Percentiles rank a stretch among this genome's conserved stretches.
These are phyloP conservation scores for Machimus atricapillus DNA, from an alignment of 2,888 invertebrate species.

Conservation along the genomic window DNA sequence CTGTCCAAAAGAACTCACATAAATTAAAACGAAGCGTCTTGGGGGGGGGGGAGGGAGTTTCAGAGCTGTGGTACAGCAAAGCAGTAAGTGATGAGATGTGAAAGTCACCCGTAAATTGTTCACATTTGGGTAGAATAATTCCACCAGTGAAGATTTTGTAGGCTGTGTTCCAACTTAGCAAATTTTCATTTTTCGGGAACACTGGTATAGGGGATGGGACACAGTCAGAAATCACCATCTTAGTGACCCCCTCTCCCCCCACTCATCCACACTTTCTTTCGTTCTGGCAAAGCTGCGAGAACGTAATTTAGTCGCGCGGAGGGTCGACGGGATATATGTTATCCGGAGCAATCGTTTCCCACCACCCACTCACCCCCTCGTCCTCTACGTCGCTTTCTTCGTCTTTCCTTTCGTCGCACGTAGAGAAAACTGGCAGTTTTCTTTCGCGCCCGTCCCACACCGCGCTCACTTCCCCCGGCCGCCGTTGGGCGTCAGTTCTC, in stretches of 20 bases:
- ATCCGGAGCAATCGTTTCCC: not conserved
- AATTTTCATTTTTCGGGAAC: not conserved
- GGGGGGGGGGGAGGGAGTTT: not conserved
- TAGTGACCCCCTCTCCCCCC: not conserved
- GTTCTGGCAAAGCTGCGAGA: not conserved
- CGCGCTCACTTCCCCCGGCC: not conserved
- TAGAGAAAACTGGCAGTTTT: conserved; percentile 3
- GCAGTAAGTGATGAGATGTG: not conserved
- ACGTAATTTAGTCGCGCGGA: not conserved
- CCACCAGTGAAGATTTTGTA: not conserved
- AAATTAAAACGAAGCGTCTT: not conserved
- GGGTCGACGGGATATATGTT: conserved; percentile 8
- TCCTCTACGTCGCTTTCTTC: not conserved
- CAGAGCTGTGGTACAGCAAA: not conserved
- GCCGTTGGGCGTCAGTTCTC: conserved; percentile 30
- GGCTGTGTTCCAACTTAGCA: not conserved
- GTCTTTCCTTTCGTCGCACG: not conserved
- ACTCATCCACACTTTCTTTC: not conserved
- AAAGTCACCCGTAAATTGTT: not conserved
- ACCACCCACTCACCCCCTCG: not conserved
- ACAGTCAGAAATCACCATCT: not conserved
- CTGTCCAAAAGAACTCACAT: not conserved
- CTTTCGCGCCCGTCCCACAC: not conserved
- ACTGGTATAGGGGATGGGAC: no score
- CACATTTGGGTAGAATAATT: not conserved